Conservation (phyloP, 2,113 vertebrate species). For the Crotalus tigris region DNA sequence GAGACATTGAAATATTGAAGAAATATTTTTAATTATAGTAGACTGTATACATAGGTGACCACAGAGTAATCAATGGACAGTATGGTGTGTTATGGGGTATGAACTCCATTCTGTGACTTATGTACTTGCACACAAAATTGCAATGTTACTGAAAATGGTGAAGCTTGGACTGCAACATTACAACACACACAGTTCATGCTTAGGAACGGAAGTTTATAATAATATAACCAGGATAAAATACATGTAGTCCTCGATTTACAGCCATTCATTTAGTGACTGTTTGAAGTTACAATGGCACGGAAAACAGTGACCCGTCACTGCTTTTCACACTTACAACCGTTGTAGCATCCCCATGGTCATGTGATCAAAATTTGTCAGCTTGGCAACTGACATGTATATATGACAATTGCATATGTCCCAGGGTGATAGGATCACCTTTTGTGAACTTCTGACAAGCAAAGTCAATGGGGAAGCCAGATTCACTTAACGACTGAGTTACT, state of each 20-base stretch:
- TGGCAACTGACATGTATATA: too few species aligned
- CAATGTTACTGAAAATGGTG: background rate
- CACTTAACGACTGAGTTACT: background rate
- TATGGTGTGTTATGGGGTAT: background rate
- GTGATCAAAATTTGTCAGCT: too few species aligned
- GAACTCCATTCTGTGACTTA: background rate
- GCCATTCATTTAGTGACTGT: too few species aligned
- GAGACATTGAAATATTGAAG: background rate
- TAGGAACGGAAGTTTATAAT: background rate
- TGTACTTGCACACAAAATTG: background rate
- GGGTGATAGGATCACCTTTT: background rate
- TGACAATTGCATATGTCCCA: too few species aligned
- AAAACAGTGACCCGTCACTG: too few species aligned
- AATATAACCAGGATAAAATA: background rate
- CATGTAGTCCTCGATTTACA: too few species aligned
- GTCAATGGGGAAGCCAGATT: background rate
- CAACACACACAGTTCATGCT: background rate
- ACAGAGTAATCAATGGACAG: background rate
- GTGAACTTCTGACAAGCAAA: too few species aligned
- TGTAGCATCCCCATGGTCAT: too few species aligned
- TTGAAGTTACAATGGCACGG: too few species aligned
- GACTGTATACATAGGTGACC: background rate
- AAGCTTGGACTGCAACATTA: background rate
- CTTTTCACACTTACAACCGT: too few species aligned
- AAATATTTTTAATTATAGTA: background rate